Evolutionary conservation across 1,140 invertebrate species (phyloP), one percentile per base, ranked within the genome.

Genomic region (Ceratina japonica): DNA sequence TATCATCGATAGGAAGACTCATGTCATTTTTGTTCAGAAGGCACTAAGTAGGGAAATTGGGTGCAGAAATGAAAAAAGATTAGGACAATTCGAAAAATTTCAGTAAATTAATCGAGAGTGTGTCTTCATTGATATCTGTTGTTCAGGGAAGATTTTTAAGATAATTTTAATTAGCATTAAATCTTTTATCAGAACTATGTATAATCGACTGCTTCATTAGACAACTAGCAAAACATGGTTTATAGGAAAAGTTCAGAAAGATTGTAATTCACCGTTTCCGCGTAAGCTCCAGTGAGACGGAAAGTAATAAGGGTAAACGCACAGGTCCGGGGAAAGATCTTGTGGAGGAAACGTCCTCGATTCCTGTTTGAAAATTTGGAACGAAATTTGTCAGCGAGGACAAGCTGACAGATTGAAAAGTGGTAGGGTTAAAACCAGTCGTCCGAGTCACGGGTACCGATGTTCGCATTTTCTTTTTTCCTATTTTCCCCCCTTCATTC

Each of bases 391-490:
- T 75, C 74, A 75, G 24, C 54, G 52, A 58, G 16, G 54, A 58
- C 63, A 27, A 59, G 64, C 74, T 51, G 74, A 68, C 64, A 68
- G 64, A 75, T 75, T 51, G 22, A 75, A 75, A 68, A 68, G 64
- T 44, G 22, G 64, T 68, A 37, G 64, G 37, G 54, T 75, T 68
- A 56, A 27, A 68, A 2, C 22, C 54, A n/a, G n/a, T 56, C n/a
- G 54, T n/a, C n/a, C 54, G 74, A 75, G 10, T 7, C 24, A 20
- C 16, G 58, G 18, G 8, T 20, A 31, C 2, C 63, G 73, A 54
- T 37, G 54, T 22, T 75, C 64, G 7, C 13, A 56, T 56, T 56
- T 56, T 56, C 54, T 56, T 56, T 27, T 37, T n/a, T 22, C 18
- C 13, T 15, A 2, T 31, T 16, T 54, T 65, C 51, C 3, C 13